phyloP scores from a whole-genome alignment of 2,797 vertebrate genomes.

The Spea hammondii region DNA sequence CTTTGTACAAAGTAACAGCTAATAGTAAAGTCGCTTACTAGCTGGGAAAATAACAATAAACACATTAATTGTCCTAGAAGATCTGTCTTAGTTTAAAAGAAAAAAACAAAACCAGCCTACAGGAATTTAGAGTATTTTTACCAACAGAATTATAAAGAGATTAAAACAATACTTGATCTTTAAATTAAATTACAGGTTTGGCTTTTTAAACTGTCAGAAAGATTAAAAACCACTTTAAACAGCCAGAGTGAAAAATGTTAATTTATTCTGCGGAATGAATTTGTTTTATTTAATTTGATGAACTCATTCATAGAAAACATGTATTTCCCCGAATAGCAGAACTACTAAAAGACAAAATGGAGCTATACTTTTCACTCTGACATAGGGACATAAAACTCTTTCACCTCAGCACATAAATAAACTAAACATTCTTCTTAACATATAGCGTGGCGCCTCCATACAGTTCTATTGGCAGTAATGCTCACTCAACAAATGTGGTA shows the following conservation, averaged over 20 bases:
- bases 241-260: constrained; percentile 37
- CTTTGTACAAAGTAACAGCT: neutral
- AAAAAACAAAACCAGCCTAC: neutral
- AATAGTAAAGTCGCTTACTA: constrained; percentile 9
- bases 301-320: neutral
- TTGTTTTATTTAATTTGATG: constrained; percentile 50
- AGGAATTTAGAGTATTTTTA: constrained; percentile 15
- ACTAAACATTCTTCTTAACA: too few relatives aligned
- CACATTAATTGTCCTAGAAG: constrained; percentile 6
- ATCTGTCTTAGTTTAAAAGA: constrained; percentile 5
- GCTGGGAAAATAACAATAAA: constrained; percentile 3
- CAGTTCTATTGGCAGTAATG: too few relatives aligned
- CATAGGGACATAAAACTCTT: too few relatives aligned
- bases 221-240: constrained; percentile 56
- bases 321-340: constrained; percentile 34
- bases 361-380: neutral
- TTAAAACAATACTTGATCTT: constrained; percentile 50
- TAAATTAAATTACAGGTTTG: constrained; percentile 51
- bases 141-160: constrained; percentile 1
- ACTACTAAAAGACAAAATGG: neutral
- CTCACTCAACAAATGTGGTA: too few relatives aligned
- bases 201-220: constrained; percentile 50
- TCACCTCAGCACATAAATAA: too few relatives aligned
- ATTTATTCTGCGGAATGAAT: constrained; percentile 52
- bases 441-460: too few relatives aligned